Evolutionary conservation across 2,888 invertebrate species (phyloP), one percentile per base, ranked within the genome.

Genomic region (Dicranocentrus wangi): DNA sequence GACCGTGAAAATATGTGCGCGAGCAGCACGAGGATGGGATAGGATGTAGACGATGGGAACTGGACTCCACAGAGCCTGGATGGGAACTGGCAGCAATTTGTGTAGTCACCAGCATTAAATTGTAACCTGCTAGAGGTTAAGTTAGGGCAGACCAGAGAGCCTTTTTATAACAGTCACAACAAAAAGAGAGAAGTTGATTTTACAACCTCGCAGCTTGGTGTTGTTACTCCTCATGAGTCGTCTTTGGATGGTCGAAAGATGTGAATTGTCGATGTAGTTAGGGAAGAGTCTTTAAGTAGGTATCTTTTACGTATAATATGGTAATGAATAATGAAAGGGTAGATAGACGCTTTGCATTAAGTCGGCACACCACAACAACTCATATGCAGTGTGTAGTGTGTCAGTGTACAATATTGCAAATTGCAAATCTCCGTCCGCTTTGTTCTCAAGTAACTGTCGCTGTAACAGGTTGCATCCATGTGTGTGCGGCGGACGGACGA

Each of bases 21-120:
- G n/a, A n/a, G n/a, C n/a, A n/a, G n/a, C n/a, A n/a, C n/a, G n/a
- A n/a, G n/a, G n/a, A n/a, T n/a, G n/a, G n/a, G n/a, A n/a, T n/a
- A n/a, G n/a, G n/a, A n/a, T n/a, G n/a, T n/a, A 68, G 58, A 76
- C 32, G 47, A 43, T 58, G 51, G 15, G 47, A 55, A 76, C 75
- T 66, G 75, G 76, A 76, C 68, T 66, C 27, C 32, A 47, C 60
- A n/a, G 23, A 55, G 68, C 47, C 76, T 76, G 68, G 68, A 76
- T 68, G 55, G 28, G 21, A 55, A 76, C 76, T 68, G 28, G 47
- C 23, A 42, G 39, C 60, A 58, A 21, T 19, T 43, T 19, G 21
- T 43, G 19, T 28, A 17, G 3, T 1, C 32, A 5, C 28, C 23
- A 23, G 5, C 28, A 28, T 32, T 32, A 61, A 61, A 61, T n/a